A percentile compares a stretch with the other conserved stretches of the same genome.
Conservation (phyloP, 2,888 invertebrate genomes). For the Creontiades dilutus region DNA sequence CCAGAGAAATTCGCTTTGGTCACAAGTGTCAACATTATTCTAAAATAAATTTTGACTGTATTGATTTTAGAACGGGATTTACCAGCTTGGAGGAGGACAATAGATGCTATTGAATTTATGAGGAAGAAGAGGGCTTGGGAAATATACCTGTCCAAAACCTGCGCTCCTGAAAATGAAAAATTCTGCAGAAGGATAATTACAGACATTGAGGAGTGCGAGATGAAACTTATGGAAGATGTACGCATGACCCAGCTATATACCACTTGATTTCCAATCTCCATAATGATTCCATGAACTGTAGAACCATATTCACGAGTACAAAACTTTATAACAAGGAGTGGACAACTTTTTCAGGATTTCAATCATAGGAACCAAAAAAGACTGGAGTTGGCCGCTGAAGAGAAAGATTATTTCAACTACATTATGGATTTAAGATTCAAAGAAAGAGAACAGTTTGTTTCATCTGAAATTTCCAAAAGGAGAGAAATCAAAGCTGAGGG, state of each 20-base stretch:
- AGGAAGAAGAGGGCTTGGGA: slow-evolving; percentile 71
- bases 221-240: slow-evolving; percentile 63
- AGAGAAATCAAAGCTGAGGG: not conserved
- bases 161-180: slow-evolving; percentile 26
- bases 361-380: slow-evolving; percentile 17
- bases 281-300: not conserved
- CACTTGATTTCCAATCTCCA: not conserved
- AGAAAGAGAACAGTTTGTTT: slow-evolving; percentile 59
- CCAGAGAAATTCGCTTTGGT: too few relatives aligned
- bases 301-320: not conserved
- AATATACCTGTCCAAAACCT: slow-evolving; percentile 40
- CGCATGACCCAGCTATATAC: not conserved
- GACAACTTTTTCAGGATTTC: slow-evolving; percentile 23
- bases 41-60: too few relatives aligned
- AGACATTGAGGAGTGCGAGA: slow-evolving; percentile 66
- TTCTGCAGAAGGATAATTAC: slow-evolving; percentile 51
- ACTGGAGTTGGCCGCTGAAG: slow-evolving; percentile 23
- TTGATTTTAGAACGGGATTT: slow-evolving; percentile 29
- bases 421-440: slow-evolving; percentile 42
- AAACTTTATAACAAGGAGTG: too few relatives aligned
- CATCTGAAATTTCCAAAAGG: slow-evolving; percentile 27
- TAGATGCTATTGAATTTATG: slow-evolving; percentile 70
- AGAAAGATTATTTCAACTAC: slow-evolving; percentile 39
- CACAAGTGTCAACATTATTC: too few relatives aligned
- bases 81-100: slow-evolving; percentile 65